phyloP scores from a whole-genome alignment of 23 tunicate genomes.

The Ascidia mentula region DNA sequence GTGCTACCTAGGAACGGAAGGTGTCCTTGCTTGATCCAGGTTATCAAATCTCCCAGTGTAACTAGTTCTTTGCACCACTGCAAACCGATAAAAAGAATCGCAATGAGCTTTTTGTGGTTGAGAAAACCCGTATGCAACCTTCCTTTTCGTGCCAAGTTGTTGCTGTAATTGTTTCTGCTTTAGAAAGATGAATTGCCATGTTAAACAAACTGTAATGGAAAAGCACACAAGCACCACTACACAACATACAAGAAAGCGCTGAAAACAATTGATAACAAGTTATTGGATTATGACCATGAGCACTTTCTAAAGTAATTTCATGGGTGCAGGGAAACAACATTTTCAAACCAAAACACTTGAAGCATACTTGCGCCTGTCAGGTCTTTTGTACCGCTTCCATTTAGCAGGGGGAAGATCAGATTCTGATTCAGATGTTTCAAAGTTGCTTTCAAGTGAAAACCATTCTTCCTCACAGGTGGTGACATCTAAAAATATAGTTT shows the following conservation, averaged over 20 bases:
- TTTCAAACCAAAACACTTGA: not conserved
- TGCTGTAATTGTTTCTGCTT: too few species aligned
- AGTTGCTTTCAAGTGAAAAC: constrained; percentile 22
- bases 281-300: too few species aligned
- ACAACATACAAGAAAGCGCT: too few species aligned
- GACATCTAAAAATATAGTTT: not conserved
- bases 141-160: too few species aligned
- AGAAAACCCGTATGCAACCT: not conserved
- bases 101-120: constrained; percentile 20
- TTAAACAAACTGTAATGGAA: too few species aligned
- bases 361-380: not conserved
- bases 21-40: constrained; percentile 43
- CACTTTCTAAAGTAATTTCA: too few species aligned
- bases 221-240: too few species aligned
- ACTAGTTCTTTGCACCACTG: constrained; percentile 48
- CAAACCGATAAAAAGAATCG: constrained; percentile 29
- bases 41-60: constrained; percentile 41
- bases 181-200: too few species aligned
- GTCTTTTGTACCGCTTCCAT: not conserved
- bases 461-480: constrained; percentile 26
- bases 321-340: not conserved
- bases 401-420: not conserved
- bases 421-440: not conserved
- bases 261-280: too few species aligned
- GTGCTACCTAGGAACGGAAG: constrained; percentile 41